Percentiles rank a stretch among this genome's conserved stretches.
Conservation (phyloP, 2,797 vertebrate genomes). For the Premnoplex brunnescens region DNA sequence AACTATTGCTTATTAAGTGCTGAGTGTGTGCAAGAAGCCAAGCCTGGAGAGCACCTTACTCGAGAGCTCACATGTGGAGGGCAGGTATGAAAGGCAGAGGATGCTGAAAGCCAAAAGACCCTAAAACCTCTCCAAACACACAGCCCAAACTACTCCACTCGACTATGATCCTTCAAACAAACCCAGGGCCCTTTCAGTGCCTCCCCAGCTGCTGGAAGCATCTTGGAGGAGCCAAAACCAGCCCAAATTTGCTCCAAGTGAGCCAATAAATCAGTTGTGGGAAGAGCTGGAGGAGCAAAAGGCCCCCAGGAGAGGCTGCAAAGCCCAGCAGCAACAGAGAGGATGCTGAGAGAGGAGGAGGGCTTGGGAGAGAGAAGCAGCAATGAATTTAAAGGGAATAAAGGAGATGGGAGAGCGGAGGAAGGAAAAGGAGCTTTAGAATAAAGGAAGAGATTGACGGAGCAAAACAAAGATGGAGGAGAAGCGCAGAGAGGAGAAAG, state of each 20-base stretch:
- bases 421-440: slow-evolving; percentile 20
- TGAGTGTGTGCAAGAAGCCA: background rate
- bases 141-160: background rate
- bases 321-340: background rate
- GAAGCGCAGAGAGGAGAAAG: background rate
- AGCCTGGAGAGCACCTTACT: background rate
- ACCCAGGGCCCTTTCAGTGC: background rate
- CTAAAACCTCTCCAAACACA: background rate
- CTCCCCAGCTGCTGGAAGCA: background rate
- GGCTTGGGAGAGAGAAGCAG: background rate
- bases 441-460: slow-evolving; percentile 34
- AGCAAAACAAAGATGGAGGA: slow-evolving; percentile 35
- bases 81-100: background rate
- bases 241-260: background rate
- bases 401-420: background rate
- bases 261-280: slow-evolving; percentile 38
- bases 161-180: background rate
- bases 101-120: background rate
- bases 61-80: background rate
- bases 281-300: background rate
- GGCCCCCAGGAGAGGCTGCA: slow-evolving; percentile 6
- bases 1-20: background rate
- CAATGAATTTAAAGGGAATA: background rate
- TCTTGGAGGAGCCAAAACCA: background rate
- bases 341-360: background rate